These are phyloP conservation scores for Coregonus ussuriensis DNA, from an alignment of 2,797 vertebrate genomes.

Conservation along the genomic window DNA sequence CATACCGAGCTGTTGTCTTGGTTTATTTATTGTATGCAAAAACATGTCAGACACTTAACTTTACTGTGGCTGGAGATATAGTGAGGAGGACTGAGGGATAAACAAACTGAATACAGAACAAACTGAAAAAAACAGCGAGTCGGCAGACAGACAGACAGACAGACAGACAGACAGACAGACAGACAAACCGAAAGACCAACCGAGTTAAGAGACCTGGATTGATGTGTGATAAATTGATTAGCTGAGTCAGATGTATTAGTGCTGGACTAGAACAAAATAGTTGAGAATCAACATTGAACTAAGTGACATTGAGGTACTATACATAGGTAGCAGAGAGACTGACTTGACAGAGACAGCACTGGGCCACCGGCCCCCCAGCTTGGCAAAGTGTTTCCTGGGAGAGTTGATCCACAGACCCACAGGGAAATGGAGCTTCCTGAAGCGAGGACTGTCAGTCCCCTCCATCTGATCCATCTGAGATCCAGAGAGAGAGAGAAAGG, in stretches of 20 bases:
- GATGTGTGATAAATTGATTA: not conserved
- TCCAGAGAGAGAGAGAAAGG: conserved; percentile 11
- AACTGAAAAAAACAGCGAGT: too few species aligned
- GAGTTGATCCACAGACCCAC: conserved; percentile 96
- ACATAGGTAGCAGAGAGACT: conserved; percentile 48
- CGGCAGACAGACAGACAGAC: too few species aligned
- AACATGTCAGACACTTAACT: not conserved
- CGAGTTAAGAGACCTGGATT: not conserved
- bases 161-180: too few species aligned
- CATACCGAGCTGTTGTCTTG: not conserved
- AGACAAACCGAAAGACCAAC: not conserved
- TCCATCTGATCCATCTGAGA: conserved; percentile 84
- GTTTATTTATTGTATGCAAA: not conserved
- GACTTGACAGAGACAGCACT: conserved; percentile 92
- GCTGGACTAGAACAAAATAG: not conserved
- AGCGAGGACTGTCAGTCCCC: conserved; percentile 89
- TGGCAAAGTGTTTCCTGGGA: conserved; percentile 91
- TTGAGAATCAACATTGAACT: conserved; percentile 12
- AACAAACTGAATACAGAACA: too few species aligned
- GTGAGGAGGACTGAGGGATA: too few species aligned
- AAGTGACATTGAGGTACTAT: not conserved
- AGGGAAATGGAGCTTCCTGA: conserved; percentile 92
- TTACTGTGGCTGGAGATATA: not conserved
- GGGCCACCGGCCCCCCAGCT: conserved; percentile 90
- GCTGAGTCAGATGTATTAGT: not conserved